Base-by-base conservation (phyloP, 2,113 vertebrate species). In the Halcyon malimbica region DNA sequence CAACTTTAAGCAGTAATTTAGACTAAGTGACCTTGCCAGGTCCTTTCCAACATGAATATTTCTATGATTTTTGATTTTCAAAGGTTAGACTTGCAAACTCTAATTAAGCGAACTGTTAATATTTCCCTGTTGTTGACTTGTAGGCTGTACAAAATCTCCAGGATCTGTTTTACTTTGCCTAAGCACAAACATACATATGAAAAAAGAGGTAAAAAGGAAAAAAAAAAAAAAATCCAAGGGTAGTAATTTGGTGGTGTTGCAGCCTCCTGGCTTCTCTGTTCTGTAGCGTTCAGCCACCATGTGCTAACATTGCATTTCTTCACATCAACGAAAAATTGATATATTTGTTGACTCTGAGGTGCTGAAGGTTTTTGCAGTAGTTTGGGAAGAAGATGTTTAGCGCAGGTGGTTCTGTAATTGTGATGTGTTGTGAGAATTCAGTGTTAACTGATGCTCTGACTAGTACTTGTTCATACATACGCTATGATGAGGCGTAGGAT, bases 321-420 rank as follows among this genome's bases (percentile, higher is more conserved):
- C n/a, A 91, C 50, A 69, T 93, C 70, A 92, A 71, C 89, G 92
- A 96, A 89, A 63, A 96, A 87, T 83, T 96, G 35, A 63, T 96
- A 31, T 84, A 90, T 95, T 96, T 96, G 46, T 95, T 93, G 60
- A 88, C 78, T 93, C 81, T 75, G 87, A 97, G 88, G 69, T 81
- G 70, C 93, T 92, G 88, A 92, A 89, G 83, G 94, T 93, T 96
- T 94, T 90, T 92, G 78, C 42, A 84, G 41, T 70, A 79, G 80
- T 65, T 97, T 42, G 29, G 71, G 75, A 95, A 96, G 85, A 76
- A 94, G 74, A 96, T 94, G 48, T 91, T 95, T 91, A 96, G 89
- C 54, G 80, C 65, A 76, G 51, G 67, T 84, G 59, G 65, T 91
- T 96, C 83, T 96, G 70, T 89, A 93, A 93, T 81, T 56, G 78